Percentiles rank a stretch among this genome's conserved stretches.
These are phyloP conservation scores for Pseudolaguvia tuberculata DNA, from an alignment of 2,113 vertebrate species.

Conservation along the genomic window DNA sequence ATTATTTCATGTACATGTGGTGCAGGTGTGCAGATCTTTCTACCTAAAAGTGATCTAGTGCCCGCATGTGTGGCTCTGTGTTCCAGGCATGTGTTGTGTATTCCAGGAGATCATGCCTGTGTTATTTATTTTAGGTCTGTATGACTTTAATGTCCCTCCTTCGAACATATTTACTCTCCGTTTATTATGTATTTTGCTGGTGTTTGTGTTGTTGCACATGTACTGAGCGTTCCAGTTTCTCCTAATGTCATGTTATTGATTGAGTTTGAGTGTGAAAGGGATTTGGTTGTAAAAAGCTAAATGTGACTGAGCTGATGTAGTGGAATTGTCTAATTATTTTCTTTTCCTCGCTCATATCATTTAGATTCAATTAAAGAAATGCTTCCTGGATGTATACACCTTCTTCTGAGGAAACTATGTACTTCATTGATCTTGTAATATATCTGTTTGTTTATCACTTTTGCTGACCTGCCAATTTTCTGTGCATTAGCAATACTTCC, in stretches of 20 bases:
- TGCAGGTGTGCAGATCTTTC: constrained; percentile 2
- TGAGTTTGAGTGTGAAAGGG: background rate
- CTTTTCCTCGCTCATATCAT: constrained; percentile 7
- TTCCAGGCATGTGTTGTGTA: constrained; percentile 15
- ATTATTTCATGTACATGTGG: background rate
- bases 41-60: constrained; percentile 12
- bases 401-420: background rate
- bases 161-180: background rate
- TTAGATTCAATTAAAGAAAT: constrained; percentile 17
- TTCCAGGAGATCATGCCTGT: background rate
- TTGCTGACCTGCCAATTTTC: constrained; percentile 16
- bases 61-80: constrained; percentile 35
- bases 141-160: background rate
- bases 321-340: background rate
- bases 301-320: constrained; percentile 1
- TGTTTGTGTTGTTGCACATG: background rate
- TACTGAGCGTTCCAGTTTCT: background rate
- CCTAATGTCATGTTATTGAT: constrained; percentile 30
- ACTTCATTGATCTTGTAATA: background rate
- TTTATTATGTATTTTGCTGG: background rate
- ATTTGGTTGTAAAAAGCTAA: background rate
- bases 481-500: constrained; percentile 3
- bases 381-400: background rate
- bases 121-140: background rate
- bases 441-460: background rate